These are phyloP conservation scores for Drosophila borborema DNA, from an alignment of 2,888 invertebrate species.

Conservation along the genomic window DNA sequence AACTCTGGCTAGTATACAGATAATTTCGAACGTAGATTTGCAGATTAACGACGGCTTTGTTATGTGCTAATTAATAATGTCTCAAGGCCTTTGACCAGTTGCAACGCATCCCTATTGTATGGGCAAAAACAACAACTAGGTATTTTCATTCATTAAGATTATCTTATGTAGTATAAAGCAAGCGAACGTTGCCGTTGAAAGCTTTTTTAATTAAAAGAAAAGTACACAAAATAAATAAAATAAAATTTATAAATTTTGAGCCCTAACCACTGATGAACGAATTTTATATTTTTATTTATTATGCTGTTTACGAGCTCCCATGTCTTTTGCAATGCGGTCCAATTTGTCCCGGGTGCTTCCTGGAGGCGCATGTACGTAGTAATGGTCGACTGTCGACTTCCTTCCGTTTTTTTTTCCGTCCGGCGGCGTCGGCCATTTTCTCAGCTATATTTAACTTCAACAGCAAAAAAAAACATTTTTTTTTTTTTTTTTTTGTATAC, in stretches of 20 bases:
- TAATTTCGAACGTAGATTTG: background rate
- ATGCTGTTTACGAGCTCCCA: conserved; percentile 8
- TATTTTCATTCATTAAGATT: conserved; percentile 20
- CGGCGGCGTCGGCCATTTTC: conserved; percentile 48
- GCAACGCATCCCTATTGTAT: background rate
- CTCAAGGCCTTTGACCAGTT: background rate
- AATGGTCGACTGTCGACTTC: conserved; percentile 67
- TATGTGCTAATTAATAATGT: conserved; percentile 13
- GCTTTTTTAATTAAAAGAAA: conserved; percentile 32
- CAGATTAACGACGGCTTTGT: conserved; percentile 6
- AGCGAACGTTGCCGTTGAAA: background rate
- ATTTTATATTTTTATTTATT: conserved; percentile 14
- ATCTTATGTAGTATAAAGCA: conserved; percentile 13
- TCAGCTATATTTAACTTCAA: conserved; percentile 51
- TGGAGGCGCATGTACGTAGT: conserved; percentile 40
- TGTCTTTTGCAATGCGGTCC: conserved; percentile 35
- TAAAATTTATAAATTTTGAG: background rate
- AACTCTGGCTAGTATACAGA: background rate
- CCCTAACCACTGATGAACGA: background rate
- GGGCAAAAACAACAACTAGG: conserved; percentile 3
- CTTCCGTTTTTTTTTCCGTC: conserved; percentile 55
- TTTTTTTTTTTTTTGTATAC: conserved; percentile 24
- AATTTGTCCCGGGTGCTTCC: conserved; percentile 69
- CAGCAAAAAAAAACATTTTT: conserved; percentile 8
- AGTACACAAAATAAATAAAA: background rate